phyloP scores from a whole-genome alignment of 2,113 vertebrate species.

The Tragelaphus strepsiceros region DNA sequence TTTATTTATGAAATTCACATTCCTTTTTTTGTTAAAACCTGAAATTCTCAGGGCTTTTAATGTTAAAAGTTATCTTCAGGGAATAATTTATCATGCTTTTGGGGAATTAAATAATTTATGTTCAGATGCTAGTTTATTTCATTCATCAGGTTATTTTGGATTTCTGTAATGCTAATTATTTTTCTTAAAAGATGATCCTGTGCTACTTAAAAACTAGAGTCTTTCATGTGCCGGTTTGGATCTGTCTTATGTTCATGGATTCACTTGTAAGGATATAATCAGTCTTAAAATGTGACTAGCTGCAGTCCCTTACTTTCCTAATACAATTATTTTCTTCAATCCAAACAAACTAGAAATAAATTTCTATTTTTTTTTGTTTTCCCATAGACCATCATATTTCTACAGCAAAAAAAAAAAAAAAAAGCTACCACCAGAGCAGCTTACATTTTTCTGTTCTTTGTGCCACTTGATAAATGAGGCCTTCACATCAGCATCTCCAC shows the following conservation, averaged over 20 bases:
- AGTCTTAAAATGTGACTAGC: not conserved
- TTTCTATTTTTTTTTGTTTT: not conserved
- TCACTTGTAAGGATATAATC: not conserved
- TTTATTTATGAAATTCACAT: not conserved
- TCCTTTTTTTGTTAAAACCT: not conserved
- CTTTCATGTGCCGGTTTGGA: not conserved
- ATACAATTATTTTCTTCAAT: constrained; percentile 8
- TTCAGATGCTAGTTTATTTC: not conserved
- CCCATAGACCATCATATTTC: not conserved
- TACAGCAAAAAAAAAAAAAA: not conserved
- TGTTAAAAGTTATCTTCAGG: constrained; percentile 18
- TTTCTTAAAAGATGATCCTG: constrained; percentile 9
- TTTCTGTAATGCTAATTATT: constrained; percentile 9
- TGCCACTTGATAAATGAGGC: not conserved
- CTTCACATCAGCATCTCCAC: not conserved
- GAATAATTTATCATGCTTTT: not conserved
- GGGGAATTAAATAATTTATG: constrained; percentile 6
- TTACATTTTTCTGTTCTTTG: not conserved
- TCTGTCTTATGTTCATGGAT: not conserved
- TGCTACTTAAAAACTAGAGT: not conserved
- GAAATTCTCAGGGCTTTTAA: constrained; percentile 13
- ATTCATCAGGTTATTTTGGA: not conserved
- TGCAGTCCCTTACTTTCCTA: not conserved
- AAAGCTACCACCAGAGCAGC: not conserved
- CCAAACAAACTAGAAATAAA: constrained; percentile 11